These are phyloP conservation scores for Onychostruthus taczanowskii DNA, from an alignment of 2,113 vertebrate species.

Conservation along the genomic window DNA sequence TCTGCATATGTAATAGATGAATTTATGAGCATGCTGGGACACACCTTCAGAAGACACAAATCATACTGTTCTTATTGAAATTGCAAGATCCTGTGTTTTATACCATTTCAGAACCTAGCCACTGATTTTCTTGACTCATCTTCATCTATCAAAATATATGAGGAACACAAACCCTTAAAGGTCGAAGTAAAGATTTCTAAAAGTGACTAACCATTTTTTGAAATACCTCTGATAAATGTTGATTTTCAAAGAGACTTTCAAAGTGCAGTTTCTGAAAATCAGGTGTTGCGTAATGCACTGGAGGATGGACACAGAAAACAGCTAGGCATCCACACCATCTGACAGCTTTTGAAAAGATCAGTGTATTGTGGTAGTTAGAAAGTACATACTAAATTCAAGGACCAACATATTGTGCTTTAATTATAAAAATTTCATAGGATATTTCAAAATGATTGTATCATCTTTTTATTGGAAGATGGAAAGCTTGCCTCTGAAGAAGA, in stretches of 20 bases:
- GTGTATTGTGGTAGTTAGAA: not conserved
- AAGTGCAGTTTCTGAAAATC: not conserved
- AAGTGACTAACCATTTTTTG: not conserved
- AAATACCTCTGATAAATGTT: not conserved
- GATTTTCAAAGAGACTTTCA: not conserved
- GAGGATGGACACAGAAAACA: not conserved
- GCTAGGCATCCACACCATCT: not conserved
- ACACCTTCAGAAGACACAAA: not conserved
- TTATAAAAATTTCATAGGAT: not conserved
- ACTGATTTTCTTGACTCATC: not conserved
- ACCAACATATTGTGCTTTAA: not conserved
- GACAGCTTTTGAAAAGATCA: not conserved
- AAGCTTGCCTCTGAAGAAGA: not conserved
- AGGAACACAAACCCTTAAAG: not conserved
- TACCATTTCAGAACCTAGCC: not conserved
- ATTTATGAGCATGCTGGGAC: not conserved
- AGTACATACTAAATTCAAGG: not conserved
- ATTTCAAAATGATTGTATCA: not conserved
- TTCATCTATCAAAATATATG: not conserved
- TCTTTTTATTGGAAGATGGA: not conserved
- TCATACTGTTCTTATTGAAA: not conserved
- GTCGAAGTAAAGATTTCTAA: not conserved
- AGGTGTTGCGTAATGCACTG: not conserved
- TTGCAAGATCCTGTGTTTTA: not conserved
- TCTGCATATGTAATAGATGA: fast-evolving